Evolutionary conservation across 2,888 invertebrate species (phyloP).

Genomic region (Bimastos eiseni): DNA sequence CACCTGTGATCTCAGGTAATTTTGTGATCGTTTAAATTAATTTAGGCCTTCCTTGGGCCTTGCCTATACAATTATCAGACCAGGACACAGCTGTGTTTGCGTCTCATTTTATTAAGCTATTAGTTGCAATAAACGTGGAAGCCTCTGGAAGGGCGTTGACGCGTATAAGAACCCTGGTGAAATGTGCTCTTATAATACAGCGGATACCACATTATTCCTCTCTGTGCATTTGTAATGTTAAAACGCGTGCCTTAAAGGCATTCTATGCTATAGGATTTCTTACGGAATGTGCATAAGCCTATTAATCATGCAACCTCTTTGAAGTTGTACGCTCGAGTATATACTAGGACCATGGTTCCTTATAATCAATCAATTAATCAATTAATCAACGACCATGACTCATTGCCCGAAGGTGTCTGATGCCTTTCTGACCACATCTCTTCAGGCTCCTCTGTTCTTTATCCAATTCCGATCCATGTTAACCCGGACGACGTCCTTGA

Average conservation of each 20-base stretch:
- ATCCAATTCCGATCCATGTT: too few species aligned
- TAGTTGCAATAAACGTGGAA: background rate
- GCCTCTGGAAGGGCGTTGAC: background rate
- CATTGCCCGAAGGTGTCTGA: too few species aligned
- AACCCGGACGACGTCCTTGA: too few species aligned
- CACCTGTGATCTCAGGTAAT: background rate
- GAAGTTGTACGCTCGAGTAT: background rate
- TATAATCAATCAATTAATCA: too few species aligned
- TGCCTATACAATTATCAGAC: background rate
- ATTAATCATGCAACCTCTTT: background rate
- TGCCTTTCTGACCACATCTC: too few species aligned
- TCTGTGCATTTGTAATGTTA: background rate
- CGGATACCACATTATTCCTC: background rate
- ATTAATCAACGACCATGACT: too few species aligned
- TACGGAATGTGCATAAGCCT: background rate
- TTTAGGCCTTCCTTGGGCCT: background rate
- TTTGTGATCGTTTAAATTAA: background rate
- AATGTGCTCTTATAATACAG: background rate
- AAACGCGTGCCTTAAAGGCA: background rate
- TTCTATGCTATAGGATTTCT: background rate
- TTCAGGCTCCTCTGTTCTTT: too few species aligned
- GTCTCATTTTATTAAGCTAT: background rate
- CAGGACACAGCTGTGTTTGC: background rate
- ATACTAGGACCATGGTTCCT: too few species aligned
- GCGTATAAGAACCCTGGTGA: background rate